Evolutionary conservation across 2,888 invertebrate species (phyloP).

Genomic region (Scaptomyza reducta): DNA sequence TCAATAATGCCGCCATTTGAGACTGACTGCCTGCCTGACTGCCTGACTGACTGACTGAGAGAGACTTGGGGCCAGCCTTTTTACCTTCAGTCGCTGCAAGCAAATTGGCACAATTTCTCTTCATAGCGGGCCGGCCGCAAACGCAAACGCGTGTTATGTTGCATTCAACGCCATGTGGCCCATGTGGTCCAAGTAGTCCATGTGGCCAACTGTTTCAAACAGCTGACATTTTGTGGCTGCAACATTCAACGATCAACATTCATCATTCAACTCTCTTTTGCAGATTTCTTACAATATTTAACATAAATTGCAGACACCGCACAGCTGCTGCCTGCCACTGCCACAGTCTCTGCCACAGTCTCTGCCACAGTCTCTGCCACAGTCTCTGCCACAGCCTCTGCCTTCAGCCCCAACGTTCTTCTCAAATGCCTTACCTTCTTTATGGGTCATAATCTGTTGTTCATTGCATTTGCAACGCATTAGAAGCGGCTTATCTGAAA

Average conservation of each 20-base stretch:
- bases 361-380: neutral
- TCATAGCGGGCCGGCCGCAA: constrained; percentile 10
- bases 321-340: constrained; percentile 57
- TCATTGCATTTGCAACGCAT: constrained; percentile 25
- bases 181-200: constrained; percentile 18
- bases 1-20: constrained; percentile 76
- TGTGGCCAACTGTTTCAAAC: constrained; percentile 47
- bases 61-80: constrained; percentile 29
- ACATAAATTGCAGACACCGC: constrained; percentile 66
- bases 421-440: constrained; percentile 6
- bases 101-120: constrained; percentile 80
- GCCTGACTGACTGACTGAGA: constrained; percentile 15
- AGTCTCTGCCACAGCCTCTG: neutral
- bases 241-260: constrained; percentile 48
- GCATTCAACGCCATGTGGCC: constrained; percentile 59
- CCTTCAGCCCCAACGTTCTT: constrained; percentile 22
- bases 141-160: constrained; percentile 63
- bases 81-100: constrained; percentile 45
- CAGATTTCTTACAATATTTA: constrained; percentile 69
- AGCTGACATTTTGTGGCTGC: constrained; percentile 58
- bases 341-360: neutral
- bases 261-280: constrained; percentile 65
- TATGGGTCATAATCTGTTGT: constrained; percentile 26
- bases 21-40: constrained; percentile 12
- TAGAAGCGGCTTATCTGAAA: constrained; percentile 14